Percentiles rank a stretch among this genome's conserved stretches.
Evolutionary conservation across 2,888 invertebrate genomes (phyloP).

Genomic region (Alitta virens): DNA sequence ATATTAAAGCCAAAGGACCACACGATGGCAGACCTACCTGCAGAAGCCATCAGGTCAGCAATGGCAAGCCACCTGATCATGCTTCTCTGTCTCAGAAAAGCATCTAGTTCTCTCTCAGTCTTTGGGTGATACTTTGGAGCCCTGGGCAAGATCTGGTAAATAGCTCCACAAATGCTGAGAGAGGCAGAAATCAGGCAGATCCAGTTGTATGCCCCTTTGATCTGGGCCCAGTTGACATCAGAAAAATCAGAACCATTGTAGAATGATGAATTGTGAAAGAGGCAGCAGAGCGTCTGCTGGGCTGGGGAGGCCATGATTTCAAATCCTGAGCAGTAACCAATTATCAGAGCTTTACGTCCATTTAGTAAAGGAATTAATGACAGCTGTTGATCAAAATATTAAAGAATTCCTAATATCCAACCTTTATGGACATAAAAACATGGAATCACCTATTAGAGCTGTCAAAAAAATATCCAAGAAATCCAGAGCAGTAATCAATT

Average conservation of each 20-base stretch:
- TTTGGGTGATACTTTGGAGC: background rate
- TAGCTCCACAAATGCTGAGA: constrained; percentile 15
- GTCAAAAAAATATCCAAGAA: too few relatives aligned
- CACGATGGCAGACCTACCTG: too few relatives aligned
- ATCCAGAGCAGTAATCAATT: too few relatives aligned
- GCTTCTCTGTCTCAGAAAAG: constrained; percentile 16
- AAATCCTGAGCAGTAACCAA: too few relatives aligned
- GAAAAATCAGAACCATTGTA: background rate
- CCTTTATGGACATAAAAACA: too few relatives aligned
- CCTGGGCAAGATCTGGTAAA: constrained; percentile 19
- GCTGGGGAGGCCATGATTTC: constrained; percentile 4
- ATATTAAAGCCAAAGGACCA: too few relatives aligned
- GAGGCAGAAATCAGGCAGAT: constrained; percentile 15
- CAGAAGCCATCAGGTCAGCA: too few relatives aligned
- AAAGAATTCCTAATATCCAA: too few relatives aligned
- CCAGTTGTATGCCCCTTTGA: constrained; percentile 2
- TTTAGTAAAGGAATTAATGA: too few relatives aligned
- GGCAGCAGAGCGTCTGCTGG: constrained; percentile 7
- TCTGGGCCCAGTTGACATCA: background rate
- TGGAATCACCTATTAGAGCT: too few relatives aligned
- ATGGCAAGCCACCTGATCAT: constrained; percentile 71
- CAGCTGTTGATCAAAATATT: too few relatives aligned
- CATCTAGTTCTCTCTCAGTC: constrained; percentile 6
- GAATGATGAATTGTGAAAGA: background rate
- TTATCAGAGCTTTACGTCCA: too few relatives aligned